Percentiles rank a stretch among this genome's conserved stretches.
phyloP scores from a whole-genome alignment of 2,797 vertebrate genomes.

The Knipowitschia caucasica region DNA sequence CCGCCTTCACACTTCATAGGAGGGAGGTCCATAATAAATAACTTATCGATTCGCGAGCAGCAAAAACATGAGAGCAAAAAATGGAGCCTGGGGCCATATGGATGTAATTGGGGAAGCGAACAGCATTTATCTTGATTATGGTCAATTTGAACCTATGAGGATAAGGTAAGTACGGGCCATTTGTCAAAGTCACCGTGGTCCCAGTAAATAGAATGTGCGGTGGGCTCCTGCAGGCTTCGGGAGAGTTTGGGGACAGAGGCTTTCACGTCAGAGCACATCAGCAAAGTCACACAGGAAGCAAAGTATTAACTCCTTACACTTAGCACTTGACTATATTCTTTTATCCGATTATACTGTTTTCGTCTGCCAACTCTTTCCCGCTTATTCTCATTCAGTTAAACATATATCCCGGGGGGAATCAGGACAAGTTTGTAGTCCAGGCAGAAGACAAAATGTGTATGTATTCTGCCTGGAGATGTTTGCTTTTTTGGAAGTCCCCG shows the following conservation, averaged over 20 bases:
- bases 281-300: neutral
- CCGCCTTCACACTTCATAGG: constrained; percentile 22
- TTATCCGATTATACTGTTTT: too few species aligned
- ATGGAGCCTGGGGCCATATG: constrained; percentile 39
- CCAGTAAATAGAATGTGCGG: constrained; percentile 47
- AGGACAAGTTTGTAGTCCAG: too few species aligned
- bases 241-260: neutral
- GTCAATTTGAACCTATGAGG: constrained; percentile 69
- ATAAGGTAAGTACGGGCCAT: constrained; percentile 65
- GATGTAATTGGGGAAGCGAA: constrained; percentile 63
- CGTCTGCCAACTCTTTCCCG: too few species aligned
- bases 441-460: too few species aligned
- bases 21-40: constrained; percentile 62
- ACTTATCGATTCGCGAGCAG: constrained; percentile 68
- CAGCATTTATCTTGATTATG: constrained; percentile 76
- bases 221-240: constrained; percentile 33
- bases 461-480: too few species aligned
- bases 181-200: constrained; percentile 67
- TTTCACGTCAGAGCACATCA: neutral
- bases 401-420: too few species aligned
- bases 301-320: too few species aligned
- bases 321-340: too few species aligned
- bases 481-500: too few species aligned
- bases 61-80: constrained; percentile 57
- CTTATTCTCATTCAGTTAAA: too few species aligned